Evolutionary conservation across 2,888 invertebrate genomes (phyloP).

Genomic region (Zygothrica quintamaculata): DNA sequence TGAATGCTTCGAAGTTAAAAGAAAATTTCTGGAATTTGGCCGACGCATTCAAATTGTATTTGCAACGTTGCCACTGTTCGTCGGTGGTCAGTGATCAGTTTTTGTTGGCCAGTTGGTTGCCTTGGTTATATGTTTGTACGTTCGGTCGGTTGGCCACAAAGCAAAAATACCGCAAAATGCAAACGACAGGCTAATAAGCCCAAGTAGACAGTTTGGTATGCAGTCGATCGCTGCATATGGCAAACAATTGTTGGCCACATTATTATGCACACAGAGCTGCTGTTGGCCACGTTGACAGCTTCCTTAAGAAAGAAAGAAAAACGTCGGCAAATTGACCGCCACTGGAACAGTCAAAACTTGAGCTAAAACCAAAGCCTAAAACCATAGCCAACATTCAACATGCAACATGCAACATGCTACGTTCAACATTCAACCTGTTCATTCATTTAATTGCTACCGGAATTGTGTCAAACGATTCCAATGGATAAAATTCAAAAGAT

Average conservation of each 20-base stretch:
- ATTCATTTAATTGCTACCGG: slow-evolving; percentile 71
- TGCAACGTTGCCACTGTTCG: slow-evolving; percentile 8
- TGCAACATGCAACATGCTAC: too few species aligned
- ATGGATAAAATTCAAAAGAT: slow-evolving; percentile 61
- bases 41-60: slow-evolving; percentile 77
- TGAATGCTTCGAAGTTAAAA: slow-evolving; percentile 68
- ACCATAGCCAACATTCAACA: too few species aligned
- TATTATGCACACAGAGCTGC: slow-evolving; percentile 60
- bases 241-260: slow-evolving; percentile 77
- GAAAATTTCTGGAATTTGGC: slow-evolving; percentile 69
- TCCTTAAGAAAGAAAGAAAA: too few species aligned
- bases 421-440: too few species aligned
- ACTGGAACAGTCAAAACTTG: slow-evolving; percentile 42
- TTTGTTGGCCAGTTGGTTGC: slow-evolving; percentile 26
- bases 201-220: slow-evolving; percentile 77
- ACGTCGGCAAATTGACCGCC: slow-evolving; percentile 50
- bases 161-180: slow-evolving; percentile 72
- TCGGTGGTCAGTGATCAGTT: background rate
- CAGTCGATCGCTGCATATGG: slow-evolving; percentile 69
- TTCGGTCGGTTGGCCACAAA: slow-evolving; percentile 20
- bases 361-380: slow-evolving; percentile 3
- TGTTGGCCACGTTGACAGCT: slow-evolving; percentile 68
- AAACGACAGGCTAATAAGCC: slow-evolving; percentile 82
- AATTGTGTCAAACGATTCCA: slow-evolving; percentile 72
- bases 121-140: too few species aligned